Evolutionary conservation across 2,113 vertebrate genomes (phyloP).

Genomic region (Tauraco erythrolophus): DNA sequence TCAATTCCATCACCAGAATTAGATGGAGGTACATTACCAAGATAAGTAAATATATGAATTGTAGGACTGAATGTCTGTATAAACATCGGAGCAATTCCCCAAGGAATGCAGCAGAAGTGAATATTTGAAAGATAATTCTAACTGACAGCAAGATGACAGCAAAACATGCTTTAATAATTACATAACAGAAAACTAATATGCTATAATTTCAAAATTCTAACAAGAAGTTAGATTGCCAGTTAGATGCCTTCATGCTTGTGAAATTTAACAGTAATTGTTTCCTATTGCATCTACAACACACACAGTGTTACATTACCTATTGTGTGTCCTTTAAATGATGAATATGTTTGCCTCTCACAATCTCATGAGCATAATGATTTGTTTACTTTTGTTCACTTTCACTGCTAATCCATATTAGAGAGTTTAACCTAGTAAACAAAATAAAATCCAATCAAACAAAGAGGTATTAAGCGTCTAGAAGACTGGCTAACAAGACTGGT

Average conservation of each 20-base stretch:
- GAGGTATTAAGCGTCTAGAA: not conserved
- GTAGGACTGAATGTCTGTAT: not conserved
- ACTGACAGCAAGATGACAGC: not conserved
- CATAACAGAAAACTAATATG: not conserved
- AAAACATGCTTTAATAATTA: not conserved
- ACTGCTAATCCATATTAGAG: conserved; percentile 15
- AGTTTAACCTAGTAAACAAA: conserved; percentile 22
- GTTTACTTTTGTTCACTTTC: conserved; percentile 9
- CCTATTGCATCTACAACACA: not conserved
- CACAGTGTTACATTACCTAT: not conserved
- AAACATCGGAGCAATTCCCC: not conserved
- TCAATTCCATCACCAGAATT: not conserved
- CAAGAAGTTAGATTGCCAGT: not conserved
- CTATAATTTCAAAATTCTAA: not conserved
- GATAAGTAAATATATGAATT: not conserved
- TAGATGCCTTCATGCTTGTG: not conserved
- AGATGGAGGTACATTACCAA: not conserved
- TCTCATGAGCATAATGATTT: conserved; percentile 1
- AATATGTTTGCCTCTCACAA: conserved; percentile 7
- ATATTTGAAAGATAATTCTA: not conserved
- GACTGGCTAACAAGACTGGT: not conserved
- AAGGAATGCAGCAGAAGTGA: not conserved
- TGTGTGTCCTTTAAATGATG: conserved; percentile 40
- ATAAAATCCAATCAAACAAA: not conserved
- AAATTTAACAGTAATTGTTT: not conserved